A percentile compares a stretch with the other conserved stretches of the same genome.
phyloP scores from a whole-genome alignment of 1,140 invertebrate genomes.

The Adoxophyes honmai region DNA sequence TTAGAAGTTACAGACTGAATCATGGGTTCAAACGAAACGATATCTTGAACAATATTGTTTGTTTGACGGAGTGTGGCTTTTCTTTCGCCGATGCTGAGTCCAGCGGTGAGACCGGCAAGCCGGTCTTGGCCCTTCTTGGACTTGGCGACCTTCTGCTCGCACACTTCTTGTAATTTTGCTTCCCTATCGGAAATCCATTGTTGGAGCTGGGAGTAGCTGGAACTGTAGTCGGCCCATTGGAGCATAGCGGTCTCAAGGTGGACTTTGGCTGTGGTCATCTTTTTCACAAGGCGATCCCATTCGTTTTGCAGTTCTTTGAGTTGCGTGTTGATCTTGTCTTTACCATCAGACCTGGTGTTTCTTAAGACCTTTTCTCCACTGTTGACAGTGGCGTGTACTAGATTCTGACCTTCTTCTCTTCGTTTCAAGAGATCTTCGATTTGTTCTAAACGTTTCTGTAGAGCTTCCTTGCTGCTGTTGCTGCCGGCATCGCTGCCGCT shows the following conservation, averaged over 20 bases:
- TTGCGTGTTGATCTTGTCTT: slow-evolving; percentile 91
- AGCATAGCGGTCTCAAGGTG: slow-evolving; percentile 93
- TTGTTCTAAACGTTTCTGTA: slow-evolving; percentile 89
- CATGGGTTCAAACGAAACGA: slow-evolving; percentile 96
- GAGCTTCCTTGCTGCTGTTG: slow-evolving; percentile 88
- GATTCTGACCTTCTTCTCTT: slow-evolving; percentile 93
- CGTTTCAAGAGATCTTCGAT: slow-evolving; percentile 89
- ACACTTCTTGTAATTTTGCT: slow-evolving; percentile 95
- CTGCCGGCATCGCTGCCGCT: slow-evolving; percentile 87
- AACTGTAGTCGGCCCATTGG: slow-evolving; percentile 97
- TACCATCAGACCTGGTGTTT: slow-evolving; percentile 92
- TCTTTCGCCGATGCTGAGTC: slow-evolving; percentile 87
- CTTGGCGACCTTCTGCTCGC: slow-evolving; percentile 90
- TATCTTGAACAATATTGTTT: slow-evolving; percentile 95
- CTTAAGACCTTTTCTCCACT: slow-evolving; percentile 94
- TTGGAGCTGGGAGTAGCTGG: slow-evolving; percentile 92
- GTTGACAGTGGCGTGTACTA: slow-evolving; percentile 93
- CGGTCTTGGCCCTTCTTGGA: slow-evolving; percentile 83
- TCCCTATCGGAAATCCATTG: slow-evolving; percentile 97
- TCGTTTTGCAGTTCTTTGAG: slow-evolving; percentile 94
- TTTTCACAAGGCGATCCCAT: slow-evolving; percentile 94
- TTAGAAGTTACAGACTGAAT: slow-evolving; percentile 95
- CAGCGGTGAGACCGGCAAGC: slow-evolving; percentile 83
- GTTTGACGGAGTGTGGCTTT: slow-evolving; percentile 94
- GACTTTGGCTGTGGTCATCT: slow-evolving; percentile 95